Evolutionary conservation across 1,140 invertebrate species (phyloP), one percentile per base, ranked within the genome.

Genomic region (Listronotus oregonensis): DNA sequence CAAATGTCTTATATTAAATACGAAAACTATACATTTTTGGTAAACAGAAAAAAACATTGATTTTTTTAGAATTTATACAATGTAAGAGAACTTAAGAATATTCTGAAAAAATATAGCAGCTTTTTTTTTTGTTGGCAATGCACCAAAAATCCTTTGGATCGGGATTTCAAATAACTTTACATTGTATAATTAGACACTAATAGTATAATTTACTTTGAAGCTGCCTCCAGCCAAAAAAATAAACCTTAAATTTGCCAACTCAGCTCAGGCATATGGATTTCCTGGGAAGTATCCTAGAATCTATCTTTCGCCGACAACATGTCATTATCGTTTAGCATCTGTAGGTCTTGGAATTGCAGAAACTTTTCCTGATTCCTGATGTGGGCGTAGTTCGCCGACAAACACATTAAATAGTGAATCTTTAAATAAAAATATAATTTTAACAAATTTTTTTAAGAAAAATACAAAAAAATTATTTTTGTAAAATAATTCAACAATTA

Each of bases 301-400:
- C 90, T 85, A 77, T 91, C 89, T 75, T 92, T 92, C 10, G 86
- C 86, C 34, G 86, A 84, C 37, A 87, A 82, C 59, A 88, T 85
- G 73, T 92, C 91, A 7, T 87, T 81, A 67, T 92, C 91, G 71
- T 91, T 90, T 2, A 95, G 80, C 76, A 91, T 94, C 74, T 95
- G 93, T 32, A 96, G 80, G 73, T 96, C 93, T 78, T 95, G 91
- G 21, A 96, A 80, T 74, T 96, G 93, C 73, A 94, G 92, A 76
- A 95, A 92, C 74, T 96, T 96, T 75, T 94, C 92, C 74, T 95
- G 93, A 72, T 95, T 93, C 60, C 94, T 86, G 73, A 97, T 96
- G 72, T 97, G 93, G 12, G 94, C 94, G 77, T 98, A 98, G 75
- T 98, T 98, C 1, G 95, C 93, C 0, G 95, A 89, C 43, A 98